A percentile compares a stretch with the other conserved stretches of the same genome.
Evolutionary conservation across 2,113 vertebrate species (phyloP).

Genomic region (Oncorhynchus keta): DNA sequence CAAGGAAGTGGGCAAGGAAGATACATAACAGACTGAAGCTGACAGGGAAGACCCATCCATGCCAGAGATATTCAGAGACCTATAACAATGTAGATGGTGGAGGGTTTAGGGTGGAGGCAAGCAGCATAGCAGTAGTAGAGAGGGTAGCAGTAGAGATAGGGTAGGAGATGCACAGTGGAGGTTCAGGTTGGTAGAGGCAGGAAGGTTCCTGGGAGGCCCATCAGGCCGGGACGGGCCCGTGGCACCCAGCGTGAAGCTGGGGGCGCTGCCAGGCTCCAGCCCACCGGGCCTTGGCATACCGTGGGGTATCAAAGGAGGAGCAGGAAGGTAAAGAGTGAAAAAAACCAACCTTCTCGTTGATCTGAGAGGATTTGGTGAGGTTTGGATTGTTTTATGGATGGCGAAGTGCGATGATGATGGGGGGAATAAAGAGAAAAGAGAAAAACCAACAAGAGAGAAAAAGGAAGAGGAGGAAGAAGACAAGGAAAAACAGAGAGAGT

Average conservation of each 20-base stretch:
- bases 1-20: not conserved
- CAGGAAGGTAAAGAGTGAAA: constrained; percentile 84
- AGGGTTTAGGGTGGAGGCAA: not conserved
- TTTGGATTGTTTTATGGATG: constrained; percentile 88
- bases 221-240: constrained; percentile 62
- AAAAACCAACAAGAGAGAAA: constrained; percentile 75
- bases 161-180: constrained; percentile 5
- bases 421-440: constrained; percentile 83
- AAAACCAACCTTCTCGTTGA: constrained; percentile 99
- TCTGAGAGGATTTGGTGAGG: constrained; percentile 89
- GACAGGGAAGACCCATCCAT: constrained; percentile 1
- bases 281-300: constrained; percentile 72
- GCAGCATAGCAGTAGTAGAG: constrained; percentile 3
- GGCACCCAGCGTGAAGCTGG: constrained; percentile 63
- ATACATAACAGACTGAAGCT: not conserved
- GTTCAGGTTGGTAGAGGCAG: not conserved
- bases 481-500: constrained; percentile 91
- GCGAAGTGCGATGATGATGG: constrained; percentile 91
- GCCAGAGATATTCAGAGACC: constrained; percentile 46
- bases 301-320: constrained; percentile 19
- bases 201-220: not conserved
- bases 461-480: constrained; percentile 82
- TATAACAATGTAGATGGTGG: constrained; percentile 1
- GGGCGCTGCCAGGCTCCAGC: constrained; percentile 79
- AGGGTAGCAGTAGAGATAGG: constrained; percentile 27